Percentiles rank a stretch among this genome's conserved stretches.
Evolutionary conservation across 1,140 invertebrate species (phyloP).

Genomic region (Dendrolimus kikuchii): DNA sequence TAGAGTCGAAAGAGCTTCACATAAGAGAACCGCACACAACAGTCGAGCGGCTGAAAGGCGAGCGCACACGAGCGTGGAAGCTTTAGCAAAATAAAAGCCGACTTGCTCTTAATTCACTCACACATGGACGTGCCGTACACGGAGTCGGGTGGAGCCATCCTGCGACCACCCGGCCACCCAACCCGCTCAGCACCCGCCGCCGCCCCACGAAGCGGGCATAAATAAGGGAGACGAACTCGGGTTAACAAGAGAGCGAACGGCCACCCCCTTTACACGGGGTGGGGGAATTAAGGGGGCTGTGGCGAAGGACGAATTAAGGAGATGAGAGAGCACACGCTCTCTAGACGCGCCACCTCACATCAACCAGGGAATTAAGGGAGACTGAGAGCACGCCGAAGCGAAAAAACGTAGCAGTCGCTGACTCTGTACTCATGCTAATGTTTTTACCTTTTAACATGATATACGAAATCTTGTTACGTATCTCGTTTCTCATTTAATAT

Average conservation of each 20-base stretch:
- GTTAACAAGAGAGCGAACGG: slow-evolving; percentile 64
- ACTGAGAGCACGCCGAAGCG: slow-evolving; percentile 5
- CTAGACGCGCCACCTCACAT: slow-evolving; percentile 56
- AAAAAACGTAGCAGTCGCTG: neutral
- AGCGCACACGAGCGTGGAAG: slow-evolving; percentile 64
- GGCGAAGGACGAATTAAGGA: slow-evolving; percentile 72
- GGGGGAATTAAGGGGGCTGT: slow-evolving; percentile 60
- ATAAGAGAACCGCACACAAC: slow-evolving; percentile 30
- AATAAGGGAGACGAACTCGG: slow-evolving; percentile 64
- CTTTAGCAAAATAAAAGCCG: slow-evolving; percentile 71
- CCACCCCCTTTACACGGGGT: slow-evolving; percentile 38
- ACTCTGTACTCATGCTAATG: neutral
- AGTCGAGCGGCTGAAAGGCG: slow-evolving; percentile 56
- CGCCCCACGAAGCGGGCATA: slow-evolving; percentile 49
- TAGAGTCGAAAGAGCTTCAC: slow-evolving; percentile 39
- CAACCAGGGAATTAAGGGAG: slow-evolving; percentile 41
- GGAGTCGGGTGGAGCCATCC: slow-evolving; percentile 53
- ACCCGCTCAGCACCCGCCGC: slow-evolving; percentile 27
- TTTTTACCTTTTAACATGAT: too few relatives aligned
- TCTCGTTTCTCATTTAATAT: too few relatives aligned
- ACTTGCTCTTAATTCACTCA: slow-evolving; percentile 69
- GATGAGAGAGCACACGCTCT: slow-evolving; percentile 70
- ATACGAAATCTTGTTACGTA: too few relatives aligned
- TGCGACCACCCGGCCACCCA: slow-evolving; percentile 36
- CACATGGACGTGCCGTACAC: slow-evolving; percentile 49